Evolutionary conservation across 2,888 invertebrate species (phyloP).

Genomic region (Chalcosyrphus nemorum): DNA sequence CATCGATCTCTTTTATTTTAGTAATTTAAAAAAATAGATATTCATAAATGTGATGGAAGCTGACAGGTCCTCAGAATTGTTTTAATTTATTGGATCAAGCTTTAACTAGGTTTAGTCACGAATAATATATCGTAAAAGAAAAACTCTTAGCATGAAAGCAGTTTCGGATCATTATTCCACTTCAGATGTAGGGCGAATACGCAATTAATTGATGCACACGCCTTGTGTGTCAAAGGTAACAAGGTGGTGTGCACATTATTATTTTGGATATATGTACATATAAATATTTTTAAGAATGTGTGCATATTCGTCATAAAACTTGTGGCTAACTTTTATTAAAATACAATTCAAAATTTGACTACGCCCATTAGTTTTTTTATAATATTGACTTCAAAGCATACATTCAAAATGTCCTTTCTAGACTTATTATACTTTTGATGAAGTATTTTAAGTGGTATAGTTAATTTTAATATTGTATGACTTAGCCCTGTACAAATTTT

Average conservation of each 20-base stretch:
- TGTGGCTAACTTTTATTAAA: too few species aligned
- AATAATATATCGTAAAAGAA: neutral
- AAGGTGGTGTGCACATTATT: too few species aligned
- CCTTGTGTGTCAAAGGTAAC: neutral
- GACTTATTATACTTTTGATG: too few species aligned
- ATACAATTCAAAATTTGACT: neutral
- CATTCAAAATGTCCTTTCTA: too few species aligned
- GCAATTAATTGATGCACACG: neutral
- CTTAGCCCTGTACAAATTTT: too few species aligned
- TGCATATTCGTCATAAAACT: too few species aligned
- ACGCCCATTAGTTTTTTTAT: neutral
- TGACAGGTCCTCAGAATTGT: constrained; percentile 2
- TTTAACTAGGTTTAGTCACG: neutral
- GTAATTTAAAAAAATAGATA: neutral
- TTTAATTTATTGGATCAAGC: neutral
- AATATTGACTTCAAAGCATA: too few species aligned
- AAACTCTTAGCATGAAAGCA: neutral
- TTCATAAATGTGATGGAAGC: neutral
- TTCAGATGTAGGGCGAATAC: constrained; percentile 8
- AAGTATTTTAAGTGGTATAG: too few species aligned
- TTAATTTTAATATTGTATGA: too few species aligned
- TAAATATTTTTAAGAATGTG: too few species aligned
- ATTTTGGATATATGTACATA: neutral
- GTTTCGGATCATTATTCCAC: neutral
- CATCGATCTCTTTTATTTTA: constrained; percentile 19